Percentiles rank a stretch among this genome's conserved stretches.
Conservation (phyloP, 2,797 vertebrate genomes). For the Oreochromis grahami region DNA sequence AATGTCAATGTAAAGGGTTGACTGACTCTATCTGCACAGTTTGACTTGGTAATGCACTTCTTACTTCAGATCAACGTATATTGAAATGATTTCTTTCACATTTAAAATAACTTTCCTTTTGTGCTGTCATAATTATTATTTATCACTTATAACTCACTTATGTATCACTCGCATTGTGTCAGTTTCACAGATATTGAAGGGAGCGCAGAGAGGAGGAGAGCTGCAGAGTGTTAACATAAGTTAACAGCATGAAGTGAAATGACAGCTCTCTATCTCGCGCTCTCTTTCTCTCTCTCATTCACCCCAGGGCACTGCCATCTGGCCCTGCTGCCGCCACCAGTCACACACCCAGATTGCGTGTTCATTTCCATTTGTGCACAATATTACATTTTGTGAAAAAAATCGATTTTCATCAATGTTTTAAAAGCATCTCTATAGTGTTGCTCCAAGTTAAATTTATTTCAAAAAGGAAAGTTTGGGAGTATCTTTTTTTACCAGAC, state of each 20-base stretch:
- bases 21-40: rapidly evolving
- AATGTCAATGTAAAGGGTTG: not conserved
- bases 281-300: not conserved
- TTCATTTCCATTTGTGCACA: not conserved
- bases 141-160: not conserved
- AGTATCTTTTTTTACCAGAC: not conserved
- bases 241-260: constrained; percentile 20
- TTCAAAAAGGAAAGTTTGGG: not conserved
- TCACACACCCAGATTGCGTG: not conserved
- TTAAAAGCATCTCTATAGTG: not conserved
- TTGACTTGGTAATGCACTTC: not conserved
- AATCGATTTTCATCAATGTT: not conserved
- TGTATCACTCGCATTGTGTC: not conserved
- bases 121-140: not conserved
- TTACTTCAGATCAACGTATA: not conserved
- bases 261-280: not conserved
- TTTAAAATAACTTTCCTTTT: not conserved
- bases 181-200: not conserved
- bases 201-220: not conserved
- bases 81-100: not conserved
- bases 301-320: constrained; percentile 40
- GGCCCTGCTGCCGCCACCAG: not conserved
- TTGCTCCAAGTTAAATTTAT: not conserved
- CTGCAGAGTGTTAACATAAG: not conserved
- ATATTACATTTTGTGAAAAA: not conserved